Conservation (phyloP, 92 coral and sea anemone genomes). For the Zoanthus solanderi region DNA sequence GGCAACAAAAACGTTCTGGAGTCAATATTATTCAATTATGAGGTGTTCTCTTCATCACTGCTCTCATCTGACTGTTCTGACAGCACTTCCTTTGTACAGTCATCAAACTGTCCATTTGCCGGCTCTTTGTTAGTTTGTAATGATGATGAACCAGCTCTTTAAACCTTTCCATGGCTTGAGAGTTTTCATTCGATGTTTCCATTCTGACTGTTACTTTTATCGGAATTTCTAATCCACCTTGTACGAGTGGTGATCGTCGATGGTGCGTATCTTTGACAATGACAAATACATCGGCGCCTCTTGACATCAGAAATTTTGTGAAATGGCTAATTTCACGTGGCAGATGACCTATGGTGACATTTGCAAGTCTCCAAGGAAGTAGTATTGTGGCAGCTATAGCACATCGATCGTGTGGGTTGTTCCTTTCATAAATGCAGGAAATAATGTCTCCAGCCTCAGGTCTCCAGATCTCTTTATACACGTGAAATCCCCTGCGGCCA, state of each 20-base stretch:
- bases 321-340: constrained; percentile 59
- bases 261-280: too few species aligned
- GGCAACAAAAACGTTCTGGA: constrained; percentile 10
- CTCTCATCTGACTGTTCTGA: too few species aligned
- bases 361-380: constrained; percentile 58
- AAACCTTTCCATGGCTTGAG: neutral
- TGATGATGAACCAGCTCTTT: too few species aligned
- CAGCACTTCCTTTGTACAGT: too few species aligned
- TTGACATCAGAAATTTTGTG: too few species aligned
- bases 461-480: too few species aligned
- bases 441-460: neutral
- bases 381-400: constrained; percentile 67
- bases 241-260: too few species aligned
- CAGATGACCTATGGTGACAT: constrained; percentile 53
- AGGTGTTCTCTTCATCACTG: constrained; percentile 4
- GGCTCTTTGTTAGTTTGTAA: neutral
- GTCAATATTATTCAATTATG: too few species aligned
- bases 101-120: neutral
- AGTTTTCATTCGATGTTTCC: constrained; percentile 52
- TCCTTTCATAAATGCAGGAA: constrained; percentile 63
- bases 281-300: too few species aligned
- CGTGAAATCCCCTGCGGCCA: constrained; percentile 17
- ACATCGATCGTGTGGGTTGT: constrained; percentile 66
- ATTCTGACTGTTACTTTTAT: constrained; percentile 56
- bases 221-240: too few species aligned